Conservation (phyloP, 2,888 invertebrate species). For the Allophyes oxyacanthae region DNA sequence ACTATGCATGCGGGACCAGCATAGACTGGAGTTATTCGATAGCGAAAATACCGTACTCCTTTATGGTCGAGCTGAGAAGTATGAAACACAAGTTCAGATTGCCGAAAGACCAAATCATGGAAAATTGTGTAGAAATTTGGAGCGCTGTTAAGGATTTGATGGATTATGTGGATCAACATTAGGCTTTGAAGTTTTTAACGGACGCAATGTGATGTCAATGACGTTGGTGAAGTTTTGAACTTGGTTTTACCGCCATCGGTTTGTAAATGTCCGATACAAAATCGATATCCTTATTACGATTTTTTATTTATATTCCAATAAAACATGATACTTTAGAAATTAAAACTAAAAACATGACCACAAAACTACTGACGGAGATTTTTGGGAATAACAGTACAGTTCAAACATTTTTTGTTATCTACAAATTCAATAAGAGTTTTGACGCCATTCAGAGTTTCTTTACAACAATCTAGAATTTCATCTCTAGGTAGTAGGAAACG, state of each 20-base stretch:
- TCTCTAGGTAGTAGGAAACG: slow-evolving; percentile 76
- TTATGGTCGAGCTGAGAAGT: slow-evolving; percentile 82
- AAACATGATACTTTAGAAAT: not conserved
- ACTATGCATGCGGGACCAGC: slow-evolving; percentile 82
- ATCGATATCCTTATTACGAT: slow-evolving; percentile 2
- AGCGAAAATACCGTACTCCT: slow-evolving; percentile 83
- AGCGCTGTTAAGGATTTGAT: slow-evolving; percentile 76
- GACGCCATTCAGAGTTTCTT: slow-evolving; percentile 73
- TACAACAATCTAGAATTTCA: slow-evolving; percentile 77
- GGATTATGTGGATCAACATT: slow-evolving; percentile 73
- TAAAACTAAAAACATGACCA: not conserved
- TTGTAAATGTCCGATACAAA: slow-evolving; percentile 31
- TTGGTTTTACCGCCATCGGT: slow-evolving; percentile 3
- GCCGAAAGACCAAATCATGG: slow-evolving; percentile 78
- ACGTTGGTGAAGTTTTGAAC: slow-evolving; percentile 2
- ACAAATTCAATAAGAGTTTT: slow-evolving; percentile 75
- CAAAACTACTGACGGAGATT: slow-evolving; percentile 45
- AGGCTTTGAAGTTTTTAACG: slow-evolving; percentile 8
- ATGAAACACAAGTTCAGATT: slow-evolving; percentile 76
- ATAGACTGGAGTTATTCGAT: slow-evolving; percentile 83
- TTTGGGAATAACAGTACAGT: slow-evolving; percentile 64
- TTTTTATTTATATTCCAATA: slow-evolving; percentile 25
- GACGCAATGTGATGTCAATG: slow-evolving; percentile 9
- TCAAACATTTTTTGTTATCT: slow-evolving; percentile 73
- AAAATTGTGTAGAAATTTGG: slow-evolving; percentile 78